A percentile compares a stretch with the other conserved stretches of the same genome.
phyloP scores from a whole-genome alignment of 2,113 vertebrate species.

The Corythornis vintsioides region DNA sequence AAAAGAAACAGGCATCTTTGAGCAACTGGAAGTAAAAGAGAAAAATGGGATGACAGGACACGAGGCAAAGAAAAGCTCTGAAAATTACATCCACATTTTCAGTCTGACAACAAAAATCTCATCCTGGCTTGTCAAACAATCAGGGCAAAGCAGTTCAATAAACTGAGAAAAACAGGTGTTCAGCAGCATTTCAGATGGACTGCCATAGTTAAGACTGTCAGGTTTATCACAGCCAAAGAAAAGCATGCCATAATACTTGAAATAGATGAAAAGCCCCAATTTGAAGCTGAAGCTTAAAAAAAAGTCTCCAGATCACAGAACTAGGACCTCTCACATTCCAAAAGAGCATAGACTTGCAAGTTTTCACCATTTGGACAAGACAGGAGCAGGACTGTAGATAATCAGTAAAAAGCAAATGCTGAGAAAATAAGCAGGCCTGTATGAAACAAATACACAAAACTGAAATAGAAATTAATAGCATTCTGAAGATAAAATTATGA shows the following conservation, averaged over 20 bases:
- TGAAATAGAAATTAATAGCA: neutral
- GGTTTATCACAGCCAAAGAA: neutral
- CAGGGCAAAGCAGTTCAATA: neutral
- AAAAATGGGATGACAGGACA: neutral
- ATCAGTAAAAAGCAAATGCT: neutral
- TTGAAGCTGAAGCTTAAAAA: neutral
- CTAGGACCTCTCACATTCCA: neutral
- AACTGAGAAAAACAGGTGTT: neutral
- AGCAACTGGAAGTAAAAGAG: neutral
- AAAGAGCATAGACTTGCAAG: neutral
- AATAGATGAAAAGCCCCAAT: neutral
- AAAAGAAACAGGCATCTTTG: neutral
- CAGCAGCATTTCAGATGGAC: neutral
- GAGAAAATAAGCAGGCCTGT: neutral
- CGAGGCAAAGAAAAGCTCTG: neutral
- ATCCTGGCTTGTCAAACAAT: neutral
- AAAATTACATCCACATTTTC: neutral
- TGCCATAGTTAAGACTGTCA: neutral
- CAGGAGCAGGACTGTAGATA: neutral
- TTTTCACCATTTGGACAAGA: neutral
- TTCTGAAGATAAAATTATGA: neutral
- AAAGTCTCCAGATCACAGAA: neutral
- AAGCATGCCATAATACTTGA: neutral
- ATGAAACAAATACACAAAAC: neutral
- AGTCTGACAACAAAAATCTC: neutral